Evolutionary conservation across 2,113 vertebrate species (phyloP).

Genomic region (Xiphophorus hellerii): DNA sequence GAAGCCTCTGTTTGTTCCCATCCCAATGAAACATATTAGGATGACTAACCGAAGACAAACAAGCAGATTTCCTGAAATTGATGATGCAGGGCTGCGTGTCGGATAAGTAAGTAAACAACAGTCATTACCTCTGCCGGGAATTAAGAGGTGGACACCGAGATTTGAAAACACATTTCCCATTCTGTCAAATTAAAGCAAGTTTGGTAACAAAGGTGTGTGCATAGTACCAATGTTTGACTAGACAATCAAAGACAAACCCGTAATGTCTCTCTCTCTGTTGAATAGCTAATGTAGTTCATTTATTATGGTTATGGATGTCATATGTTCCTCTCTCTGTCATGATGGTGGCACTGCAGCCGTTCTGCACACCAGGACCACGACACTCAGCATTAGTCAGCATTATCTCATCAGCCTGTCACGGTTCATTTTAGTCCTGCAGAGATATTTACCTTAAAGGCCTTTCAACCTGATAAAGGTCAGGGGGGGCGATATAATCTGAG

Average conservation of each 20-base stretch:
- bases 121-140: neutral
- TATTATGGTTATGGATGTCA: neutral
- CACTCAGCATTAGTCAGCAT: constrained; percentile 1
- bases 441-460: neutral
- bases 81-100: neutral
- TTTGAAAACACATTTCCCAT: neutral
- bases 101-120: neutral
- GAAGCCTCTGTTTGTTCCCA: neutral
- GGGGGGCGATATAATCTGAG: neutral
- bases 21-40: neutral
- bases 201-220: neutral
- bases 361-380: neutral
- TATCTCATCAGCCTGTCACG: neutral
- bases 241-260: no score
- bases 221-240: neutral
- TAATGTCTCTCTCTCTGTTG: neutral
- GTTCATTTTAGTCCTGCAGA: neutral
- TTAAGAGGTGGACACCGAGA: neutral
- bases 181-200: neutral
- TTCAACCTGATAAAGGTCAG: neutral
- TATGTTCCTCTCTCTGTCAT: neutral
- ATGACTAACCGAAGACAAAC: neutral
- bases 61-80: neutral
- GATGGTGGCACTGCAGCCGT: neutral
- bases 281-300: neutral